These are phyloP conservation scores for Silvanus unidentatus DNA, from an alignment of 2,888 invertebrate genomes.

Conservation along the genomic window DNA sequence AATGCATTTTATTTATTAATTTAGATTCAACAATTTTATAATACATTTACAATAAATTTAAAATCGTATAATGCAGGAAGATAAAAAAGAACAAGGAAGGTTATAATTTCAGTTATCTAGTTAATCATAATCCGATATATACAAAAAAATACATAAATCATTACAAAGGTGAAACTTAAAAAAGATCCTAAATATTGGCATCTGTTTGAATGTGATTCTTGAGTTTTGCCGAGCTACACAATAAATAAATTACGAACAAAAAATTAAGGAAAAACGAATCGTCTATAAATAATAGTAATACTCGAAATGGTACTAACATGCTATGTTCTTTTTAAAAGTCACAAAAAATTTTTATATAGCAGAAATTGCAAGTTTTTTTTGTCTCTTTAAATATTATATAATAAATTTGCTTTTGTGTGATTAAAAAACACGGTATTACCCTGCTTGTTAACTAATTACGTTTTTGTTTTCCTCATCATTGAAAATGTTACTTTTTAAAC, in stretches of 20 bases:
- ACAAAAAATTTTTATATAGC: conserved; percentile 32
- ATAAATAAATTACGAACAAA: conserved; percentile 15
- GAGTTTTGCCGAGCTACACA: conserved; percentile 23
- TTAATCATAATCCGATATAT: not conserved
- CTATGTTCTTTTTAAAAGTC: conserved; percentile 28
- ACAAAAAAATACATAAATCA: conserved; percentile 13
- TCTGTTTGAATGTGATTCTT: conserved; percentile 14
- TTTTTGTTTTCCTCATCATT: not conserved
- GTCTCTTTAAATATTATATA: conserved; percentile 12
- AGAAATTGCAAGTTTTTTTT: conserved; percentile 16
- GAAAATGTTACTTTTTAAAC: conserved; percentile 8
- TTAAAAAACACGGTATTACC: no score
- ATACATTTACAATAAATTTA: conserved; percentile 29
- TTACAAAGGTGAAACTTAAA: conserved; percentile 18
- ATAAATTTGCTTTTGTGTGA: no score
- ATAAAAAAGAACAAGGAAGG: conserved; percentile 21
- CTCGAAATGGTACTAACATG: conserved; percentile 29
- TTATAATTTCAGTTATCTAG: not conserved
- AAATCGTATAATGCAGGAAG: conserved; percentile 25
- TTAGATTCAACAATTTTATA: conserved; percentile 28
- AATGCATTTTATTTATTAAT: conserved; percentile 20
- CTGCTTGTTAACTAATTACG: no score
- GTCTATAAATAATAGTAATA: conserved; percentile 23
- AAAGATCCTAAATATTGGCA: no score
- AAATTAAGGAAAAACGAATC: no score